Base-by-base conservation (phyloP, 2,888 invertebrate species). In the Diarsia dahlii region DNA sequence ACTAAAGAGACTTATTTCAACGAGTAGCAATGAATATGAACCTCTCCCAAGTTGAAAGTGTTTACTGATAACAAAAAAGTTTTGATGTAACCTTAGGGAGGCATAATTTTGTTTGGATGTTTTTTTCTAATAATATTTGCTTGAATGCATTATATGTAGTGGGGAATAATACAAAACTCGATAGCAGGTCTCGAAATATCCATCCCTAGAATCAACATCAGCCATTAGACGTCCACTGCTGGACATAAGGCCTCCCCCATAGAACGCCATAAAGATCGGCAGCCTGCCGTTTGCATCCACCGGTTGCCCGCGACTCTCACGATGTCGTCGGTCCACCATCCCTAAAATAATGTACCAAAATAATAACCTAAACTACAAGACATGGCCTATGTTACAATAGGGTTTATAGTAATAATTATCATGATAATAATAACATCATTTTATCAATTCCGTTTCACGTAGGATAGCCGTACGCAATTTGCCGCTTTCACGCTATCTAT, bases 21-120 rank as follows among this genome's bases (percentile, higher is more conserved):
- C 39, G 39, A 39, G 39, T 39, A 66, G 48, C 39, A 71, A 62
- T 71, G 62, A 78, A 71, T 78, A 54, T 54, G 28, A 18, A 78
- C 12, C 18, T 60, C 46, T 71, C 46, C 65, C 60, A 48, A 64
- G 34, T 50, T 70, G 56, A 77, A 50, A 46, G 64, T 52, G 6
- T 63, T 54, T 28, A 56, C 23, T 76, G n/a, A 68, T 77, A 39
- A 12, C 15, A 56, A 12, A 74, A 9, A 18, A 28, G 10, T 4
- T 50, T n/a, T 3, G n/a, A 48, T 1, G 39, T 58, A 28, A 68
- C 45, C 20, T 15, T 20, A n/a, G 2, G 6, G 10, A 20, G 10
- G 23, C n/a, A 46, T 67, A 18, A 18, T 34, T 9, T n/a, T 28
- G 28, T 45, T n/a, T 2, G 4, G 3, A 15, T 56, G 20, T 28